These are phyloP conservation scores for Neoitamus cyanurus DNA, from an alignment of 2,888 invertebrate genomes.

Conservation along the genomic window DNA sequence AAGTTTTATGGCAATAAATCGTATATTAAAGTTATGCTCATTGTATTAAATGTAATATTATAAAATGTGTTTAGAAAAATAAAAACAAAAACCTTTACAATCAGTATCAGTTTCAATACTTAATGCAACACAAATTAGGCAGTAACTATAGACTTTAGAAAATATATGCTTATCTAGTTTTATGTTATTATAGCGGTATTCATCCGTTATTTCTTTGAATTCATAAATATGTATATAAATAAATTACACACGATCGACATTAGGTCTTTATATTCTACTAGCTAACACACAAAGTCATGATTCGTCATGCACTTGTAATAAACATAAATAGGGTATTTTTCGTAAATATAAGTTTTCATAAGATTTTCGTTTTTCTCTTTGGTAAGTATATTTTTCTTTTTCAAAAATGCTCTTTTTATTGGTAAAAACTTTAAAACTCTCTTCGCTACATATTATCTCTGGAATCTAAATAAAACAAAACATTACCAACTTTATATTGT, in stretches of 20 bases:
- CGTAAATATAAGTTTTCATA: slow-evolving; percentile 25
- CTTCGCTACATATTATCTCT: neutral
- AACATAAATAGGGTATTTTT: neutral
- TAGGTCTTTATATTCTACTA: neutral
- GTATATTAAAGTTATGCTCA: too few relatives aligned
- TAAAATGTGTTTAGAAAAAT: neutral
- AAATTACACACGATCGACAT: neutral
- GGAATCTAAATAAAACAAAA: neutral
- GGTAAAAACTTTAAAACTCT: neutral
- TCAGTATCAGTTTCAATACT: neutral
- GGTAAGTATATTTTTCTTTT: neutral
- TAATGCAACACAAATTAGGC: neutral
- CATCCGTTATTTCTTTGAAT: neutral
- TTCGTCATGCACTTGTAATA: neutral
- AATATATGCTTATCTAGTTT: neutral
- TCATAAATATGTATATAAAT: neutral
- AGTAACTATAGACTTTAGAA: neutral
- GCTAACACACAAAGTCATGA: neutral
- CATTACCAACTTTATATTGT: slow-evolving; percentile 5
- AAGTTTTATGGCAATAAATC: too few relatives aligned
- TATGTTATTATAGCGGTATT: neutral
- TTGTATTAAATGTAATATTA: neutral
- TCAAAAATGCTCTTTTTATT: neutral
- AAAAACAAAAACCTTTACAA: neutral
- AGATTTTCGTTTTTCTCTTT: slow-evolving; percentile 13